A percentile compares a stretch with the other conserved stretches of the same genome.
Conservation (phyloP, 2,797 vertebrate species). For the Iguana delicatissima region DNA sequence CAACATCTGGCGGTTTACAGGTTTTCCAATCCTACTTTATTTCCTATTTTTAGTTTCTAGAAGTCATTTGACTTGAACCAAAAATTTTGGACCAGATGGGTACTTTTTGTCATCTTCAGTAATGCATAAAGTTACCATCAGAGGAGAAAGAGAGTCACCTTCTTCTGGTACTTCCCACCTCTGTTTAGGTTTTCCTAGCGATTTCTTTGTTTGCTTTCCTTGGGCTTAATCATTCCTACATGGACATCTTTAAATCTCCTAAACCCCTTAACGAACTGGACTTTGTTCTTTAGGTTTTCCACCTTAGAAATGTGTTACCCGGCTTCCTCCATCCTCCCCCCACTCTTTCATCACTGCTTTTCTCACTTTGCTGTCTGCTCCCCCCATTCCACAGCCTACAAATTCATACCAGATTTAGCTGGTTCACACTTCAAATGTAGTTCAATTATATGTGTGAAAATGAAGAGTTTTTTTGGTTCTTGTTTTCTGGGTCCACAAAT, state of each 20-base stretch:
- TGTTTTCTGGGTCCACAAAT: neutral
- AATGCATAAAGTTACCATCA: too few species aligned
- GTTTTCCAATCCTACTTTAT: neutral
- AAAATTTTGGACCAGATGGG: neutral
- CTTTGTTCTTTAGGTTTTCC: slow-evolving; percentile 11
- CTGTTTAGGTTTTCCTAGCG: neutral
- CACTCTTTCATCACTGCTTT: neutral
- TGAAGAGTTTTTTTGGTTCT: neutral
- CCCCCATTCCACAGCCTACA: neutral
- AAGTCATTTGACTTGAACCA: neutral
- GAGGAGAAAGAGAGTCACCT: neutral
- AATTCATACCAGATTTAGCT: neutral
- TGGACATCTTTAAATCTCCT: neutral
- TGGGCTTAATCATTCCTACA: neutral
- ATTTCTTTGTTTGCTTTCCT: slow-evolving; percentile 12
- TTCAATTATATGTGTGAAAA: neutral
- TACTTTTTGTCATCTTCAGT: neutral
- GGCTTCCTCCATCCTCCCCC: neutral
- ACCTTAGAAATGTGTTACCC: neutral
- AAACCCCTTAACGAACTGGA: neutral
- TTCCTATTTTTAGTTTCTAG: neutral
- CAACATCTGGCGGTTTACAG: neutral
- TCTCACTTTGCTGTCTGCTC: neutral
- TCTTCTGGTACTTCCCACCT: neutral
- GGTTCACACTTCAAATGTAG: neutral